Evolutionary conservation across 2,888 invertebrate genomes (phyloP).

Genomic region (Pristionchus mayeri): DNA sequence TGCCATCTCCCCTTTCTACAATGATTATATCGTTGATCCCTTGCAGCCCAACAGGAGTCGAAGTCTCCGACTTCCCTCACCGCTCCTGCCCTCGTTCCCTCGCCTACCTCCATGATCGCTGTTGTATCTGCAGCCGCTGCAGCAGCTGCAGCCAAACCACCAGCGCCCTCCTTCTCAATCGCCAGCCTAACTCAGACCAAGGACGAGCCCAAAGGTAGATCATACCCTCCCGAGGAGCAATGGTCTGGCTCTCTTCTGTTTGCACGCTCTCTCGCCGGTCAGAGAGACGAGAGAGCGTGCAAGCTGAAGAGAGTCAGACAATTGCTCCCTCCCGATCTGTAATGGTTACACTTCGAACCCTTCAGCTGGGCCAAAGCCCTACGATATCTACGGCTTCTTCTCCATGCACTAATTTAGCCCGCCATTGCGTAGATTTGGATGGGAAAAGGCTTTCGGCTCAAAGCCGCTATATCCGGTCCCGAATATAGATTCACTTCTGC

Average conservation of each 20-base stretch:
- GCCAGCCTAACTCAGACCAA: constrained; percentile 14
- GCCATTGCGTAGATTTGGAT: not conserved
- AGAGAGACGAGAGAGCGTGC: no score
- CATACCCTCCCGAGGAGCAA: no score
- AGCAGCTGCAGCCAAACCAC: not conserved
- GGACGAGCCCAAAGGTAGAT: not conserved
- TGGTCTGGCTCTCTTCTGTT: no score
- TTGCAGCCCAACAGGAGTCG: not conserved
- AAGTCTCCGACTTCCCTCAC: not conserved
- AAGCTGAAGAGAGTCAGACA: no score
- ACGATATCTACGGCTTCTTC: not conserved
- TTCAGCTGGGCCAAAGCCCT: not conserved
- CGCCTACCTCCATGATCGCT: not conserved
- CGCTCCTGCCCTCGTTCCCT: not conserved
- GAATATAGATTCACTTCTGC: constrained; percentile 1
- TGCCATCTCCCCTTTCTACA: no score
- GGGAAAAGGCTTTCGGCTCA: not conserved
- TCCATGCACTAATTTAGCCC: not conserved
- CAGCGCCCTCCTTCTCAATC: constrained; percentile 17
- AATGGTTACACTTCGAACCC: no score
- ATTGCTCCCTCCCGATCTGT: no score
- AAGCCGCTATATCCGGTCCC: not conserved
- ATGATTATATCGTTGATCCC: not conserved
- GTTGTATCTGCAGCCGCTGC: constrained; percentile 1
- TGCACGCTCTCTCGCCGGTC: no score